Evolutionary conservation across 2,888 invertebrate species (phyloP).

Genomic region (Caenorhabditis virilis): DNA sequence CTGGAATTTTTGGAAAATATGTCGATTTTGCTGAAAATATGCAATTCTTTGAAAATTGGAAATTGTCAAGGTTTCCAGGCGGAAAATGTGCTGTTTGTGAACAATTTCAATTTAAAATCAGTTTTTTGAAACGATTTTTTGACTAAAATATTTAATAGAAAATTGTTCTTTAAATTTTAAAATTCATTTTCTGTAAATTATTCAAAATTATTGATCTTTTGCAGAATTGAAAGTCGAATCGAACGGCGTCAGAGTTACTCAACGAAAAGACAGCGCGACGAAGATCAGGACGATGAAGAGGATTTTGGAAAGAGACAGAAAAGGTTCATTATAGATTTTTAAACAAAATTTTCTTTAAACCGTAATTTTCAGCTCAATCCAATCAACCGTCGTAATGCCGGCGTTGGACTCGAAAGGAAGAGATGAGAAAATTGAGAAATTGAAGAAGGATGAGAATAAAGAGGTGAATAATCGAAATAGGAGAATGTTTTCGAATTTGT

Average conservation of each 20-base stretch:
- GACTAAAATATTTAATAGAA: too few species aligned
- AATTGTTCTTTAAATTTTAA: too few species aligned
- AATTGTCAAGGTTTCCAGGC: too few species aligned
- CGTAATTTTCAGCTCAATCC: constrained; percentile 22
- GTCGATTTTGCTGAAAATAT: too few species aligned
- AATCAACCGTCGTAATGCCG: constrained; percentile 63
- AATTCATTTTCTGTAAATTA: too few species aligned
- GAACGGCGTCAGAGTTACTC: constrained; percentile 15
- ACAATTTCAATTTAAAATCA: too few species aligned
- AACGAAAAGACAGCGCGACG: constrained; percentile 24
- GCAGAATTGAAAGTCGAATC: constrained; percentile 13
- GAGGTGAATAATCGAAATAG: constrained; percentile 76
- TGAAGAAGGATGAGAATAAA: constrained; percentile 72
- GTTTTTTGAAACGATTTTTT: neutral
- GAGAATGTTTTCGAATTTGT: constrained; percentile 87
- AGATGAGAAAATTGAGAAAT: constrained; percentile 81
- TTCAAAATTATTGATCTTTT: too few species aligned
- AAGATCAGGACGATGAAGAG: constrained; percentile 25
- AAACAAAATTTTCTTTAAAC: too few species aligned
- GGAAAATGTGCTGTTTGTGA: too few species aligned
- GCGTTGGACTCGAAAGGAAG: constrained; percentile 79
- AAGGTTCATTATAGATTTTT: neutral
- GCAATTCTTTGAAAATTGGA: too few species aligned
- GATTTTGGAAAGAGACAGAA: constrained; percentile 23
- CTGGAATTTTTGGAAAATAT: too few species aligned